Conservation (phyloP, 2,888 invertebrate species). For the Tiphia femorata region DNA sequence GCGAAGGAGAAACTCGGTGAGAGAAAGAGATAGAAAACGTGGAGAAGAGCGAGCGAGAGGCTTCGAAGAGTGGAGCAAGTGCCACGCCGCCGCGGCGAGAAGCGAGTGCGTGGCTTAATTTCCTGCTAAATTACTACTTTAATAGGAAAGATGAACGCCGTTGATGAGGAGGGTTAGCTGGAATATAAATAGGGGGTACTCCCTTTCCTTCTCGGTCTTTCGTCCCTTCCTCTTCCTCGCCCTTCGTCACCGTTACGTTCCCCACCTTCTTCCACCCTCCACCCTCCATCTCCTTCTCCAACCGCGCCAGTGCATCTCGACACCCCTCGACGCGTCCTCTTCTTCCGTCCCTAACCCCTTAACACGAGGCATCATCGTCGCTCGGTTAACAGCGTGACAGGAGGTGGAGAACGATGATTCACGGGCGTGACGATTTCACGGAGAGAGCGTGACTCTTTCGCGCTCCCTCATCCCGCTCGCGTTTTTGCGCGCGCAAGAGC, state of each 20-base stretch:
- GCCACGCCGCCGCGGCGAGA: conserved; percentile 53
- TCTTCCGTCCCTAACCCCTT: conserved; percentile 39
- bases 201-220: conserved; percentile 34
- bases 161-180: conserved; percentile 69
- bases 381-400: conserved; percentile 51
- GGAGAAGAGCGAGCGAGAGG: conserved; percentile 11
- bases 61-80: conserved; percentile 43
- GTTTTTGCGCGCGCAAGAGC: not conserved
- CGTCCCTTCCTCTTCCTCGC: conserved; percentile 29
- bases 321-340: conserved; percentile 14
- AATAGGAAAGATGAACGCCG: conserved; percentile 69
- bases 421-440: conserved; percentile 46
- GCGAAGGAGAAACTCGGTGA: too few relatives aligned
- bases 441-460: too few relatives aligned
- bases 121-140: conserved; percentile 70
- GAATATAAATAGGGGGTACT: conserved; percentile 68
- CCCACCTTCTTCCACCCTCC: conserved; percentile 17
- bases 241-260: conserved; percentile 23
- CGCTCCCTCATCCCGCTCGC: too few relatives aligned
- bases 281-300: conserved; percentile 14
- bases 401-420: conserved; percentile 52
- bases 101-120: conserved; percentile 68
- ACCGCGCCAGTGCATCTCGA: conserved; percentile 10
- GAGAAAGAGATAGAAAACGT: conserved; percentile 11
- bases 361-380: conserved; percentile 48